A percentile compares a stretch with the other conserved stretches of the same genome.
Evolutionary conservation across 2,888 invertebrate genomes (phyloP).

Genomic region (Clostera curtula): DNA sequence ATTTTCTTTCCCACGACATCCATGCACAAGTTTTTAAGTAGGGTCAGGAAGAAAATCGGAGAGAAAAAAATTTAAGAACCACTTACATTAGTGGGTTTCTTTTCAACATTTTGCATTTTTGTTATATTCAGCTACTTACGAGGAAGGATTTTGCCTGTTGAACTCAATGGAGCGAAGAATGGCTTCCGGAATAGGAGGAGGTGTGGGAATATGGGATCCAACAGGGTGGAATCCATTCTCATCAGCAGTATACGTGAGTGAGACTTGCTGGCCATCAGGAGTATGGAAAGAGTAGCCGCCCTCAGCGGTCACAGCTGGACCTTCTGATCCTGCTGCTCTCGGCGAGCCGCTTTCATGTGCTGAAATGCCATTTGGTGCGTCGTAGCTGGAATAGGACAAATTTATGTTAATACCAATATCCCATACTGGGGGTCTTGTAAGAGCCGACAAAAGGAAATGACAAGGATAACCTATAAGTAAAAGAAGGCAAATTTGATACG

Average conservation of each 20-base stretch:
- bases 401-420: no score
- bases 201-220: constrained; percentile 75
- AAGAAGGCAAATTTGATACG: no score
- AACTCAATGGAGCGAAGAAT: constrained; percentile 69
- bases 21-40: no score
- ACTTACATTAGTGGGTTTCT: no score
- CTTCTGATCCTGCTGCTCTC: constrained; percentile 72
- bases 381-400: constrained; percentile 75
- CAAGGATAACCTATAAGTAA: no score
- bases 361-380: constrained; percentile 78
- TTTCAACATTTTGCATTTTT: no score
- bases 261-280: constrained; percentile 78
- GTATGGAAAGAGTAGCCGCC: constrained; percentile 80
- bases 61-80: no score
- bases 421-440: no score
- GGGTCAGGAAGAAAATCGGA: no score
- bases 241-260: constrained; percentile 80
- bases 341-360: constrained; percentile 75
- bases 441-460: no score
- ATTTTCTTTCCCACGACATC: no score
- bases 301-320: constrained; percentile 74
- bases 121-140: constrained; percentile 26
- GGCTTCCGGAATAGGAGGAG: constrained; percentile 76
- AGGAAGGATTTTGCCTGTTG: constrained; percentile 47
- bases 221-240: constrained; percentile 81